Evolutionary conservation across 2,797 vertebrate species (phyloP).

Genomic region (Pangasius larnaudii): DNA sequence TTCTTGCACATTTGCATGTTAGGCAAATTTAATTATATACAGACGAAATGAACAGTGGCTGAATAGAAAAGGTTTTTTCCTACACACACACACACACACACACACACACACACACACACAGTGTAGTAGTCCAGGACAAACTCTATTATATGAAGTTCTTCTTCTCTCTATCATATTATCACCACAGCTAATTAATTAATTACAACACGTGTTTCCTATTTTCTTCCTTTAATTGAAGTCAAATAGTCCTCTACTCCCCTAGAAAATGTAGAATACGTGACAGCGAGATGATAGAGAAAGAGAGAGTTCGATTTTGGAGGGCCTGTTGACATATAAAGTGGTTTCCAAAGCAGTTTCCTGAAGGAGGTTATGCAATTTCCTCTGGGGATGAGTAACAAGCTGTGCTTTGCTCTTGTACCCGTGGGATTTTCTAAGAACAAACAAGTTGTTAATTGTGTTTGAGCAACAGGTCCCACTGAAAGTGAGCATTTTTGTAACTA

Average conservation of each 20-base stretch:
- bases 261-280: neutral
- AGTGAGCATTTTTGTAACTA: conserved; percentile 35
- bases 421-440: conserved; percentile 72
- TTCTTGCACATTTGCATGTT: neutral
- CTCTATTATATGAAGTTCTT: neutral
- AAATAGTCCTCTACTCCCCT: neutral
- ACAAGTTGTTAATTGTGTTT: conserved; percentile 79
- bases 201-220: neutral
- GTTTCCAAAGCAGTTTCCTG: conserved; percentile 74
- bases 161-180: neutral
- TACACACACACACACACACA: too few species aligned
- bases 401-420: conserved; percentile 60
- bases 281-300: neutral
- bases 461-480: conserved; percentile 50
- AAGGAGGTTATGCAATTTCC: conserved; percentile 58
- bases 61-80: neutral
- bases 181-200: neutral
- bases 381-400: conserved; percentile 72
- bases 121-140: neutral
- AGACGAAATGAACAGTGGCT: neutral
- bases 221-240: neutral
- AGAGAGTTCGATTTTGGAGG: conserved; percentile 39
- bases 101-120: too few species aligned
- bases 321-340: conserved; percentile 59
- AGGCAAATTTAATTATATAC: neutral